Percentiles rank a stretch among this genome's conserved stretches.
phyloP scores from a whole-genome alignment of 2,113 vertebrate species.

The Chaetura pelagica region DNA sequence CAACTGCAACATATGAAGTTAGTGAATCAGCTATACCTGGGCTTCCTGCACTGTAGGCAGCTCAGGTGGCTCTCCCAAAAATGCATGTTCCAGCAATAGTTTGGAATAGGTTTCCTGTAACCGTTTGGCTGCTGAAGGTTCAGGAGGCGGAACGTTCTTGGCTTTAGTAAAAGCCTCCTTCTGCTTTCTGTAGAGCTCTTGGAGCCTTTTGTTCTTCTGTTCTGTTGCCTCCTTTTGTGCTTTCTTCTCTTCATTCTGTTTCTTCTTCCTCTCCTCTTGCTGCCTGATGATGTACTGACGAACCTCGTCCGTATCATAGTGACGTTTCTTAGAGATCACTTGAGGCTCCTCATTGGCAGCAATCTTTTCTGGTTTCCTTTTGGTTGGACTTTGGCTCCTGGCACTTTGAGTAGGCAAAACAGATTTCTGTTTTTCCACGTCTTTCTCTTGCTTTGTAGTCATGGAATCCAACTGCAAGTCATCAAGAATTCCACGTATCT shows the following conservation, averaged over 20 bases:
- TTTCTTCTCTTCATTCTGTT: constrained; percentile 88
- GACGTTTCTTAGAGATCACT: constrained; percentile 85
- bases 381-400: constrained; percentile 84
- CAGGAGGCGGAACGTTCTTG: constrained; percentile 54
- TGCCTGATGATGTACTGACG: constrained; percentile 91
- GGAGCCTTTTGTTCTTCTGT: constrained; percentile 87
- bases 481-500: constrained; percentile 91
- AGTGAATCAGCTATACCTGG: constrained; percentile 69
- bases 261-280: constrained; percentile 90
- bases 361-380: constrained; percentile 77
- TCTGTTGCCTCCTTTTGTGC: constrained; percentile 86
- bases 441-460: constrained; percentile 64
- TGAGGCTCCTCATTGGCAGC: constrained; percentile 78
- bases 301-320: constrained; percentile 92
- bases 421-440: constrained; percentile 68
- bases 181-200: constrained; percentile 95
- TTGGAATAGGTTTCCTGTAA: constrained; percentile 88
- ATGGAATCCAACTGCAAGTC: constrained; percentile 87
- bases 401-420: constrained; percentile 60
- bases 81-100: constrained; percentile 79
- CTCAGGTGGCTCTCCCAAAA: constrained; percentile 76
- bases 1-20: not conserved
- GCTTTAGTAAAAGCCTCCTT: constrained; percentile 77
- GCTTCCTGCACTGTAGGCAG: constrained; percentile 59
- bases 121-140: constrained; percentile 73